Percentiles rank a stretch among this genome's conserved stretches.
phyloP scores from a whole-genome alignment of 1,140 invertebrate genomes.

The Cheumatopsyche charites region DNA sequence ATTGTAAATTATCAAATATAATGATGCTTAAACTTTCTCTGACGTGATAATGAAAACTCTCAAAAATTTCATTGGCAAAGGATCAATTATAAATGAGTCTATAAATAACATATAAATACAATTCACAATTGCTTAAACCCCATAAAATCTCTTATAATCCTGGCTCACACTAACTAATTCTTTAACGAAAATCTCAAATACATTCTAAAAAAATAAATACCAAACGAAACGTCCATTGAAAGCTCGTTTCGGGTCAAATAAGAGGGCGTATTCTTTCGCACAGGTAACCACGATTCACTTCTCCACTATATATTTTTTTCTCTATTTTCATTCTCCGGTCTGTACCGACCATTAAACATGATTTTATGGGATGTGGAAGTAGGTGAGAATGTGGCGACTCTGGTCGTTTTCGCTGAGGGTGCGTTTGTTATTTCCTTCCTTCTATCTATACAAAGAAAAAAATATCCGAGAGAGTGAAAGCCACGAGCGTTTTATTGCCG shows the following conservation, averaged over 20 bases:
- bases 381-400: slow-evolving; percentile 29
- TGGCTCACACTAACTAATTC: no score
- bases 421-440: slow-evolving; percentile 20
- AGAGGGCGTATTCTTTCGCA: slow-evolving; percentile 8
- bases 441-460: slow-evolving; percentile 14
- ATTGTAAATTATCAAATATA: no score
- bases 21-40: no score
- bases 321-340: slow-evolving; percentile 32
- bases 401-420: slow-evolving; percentile 9
- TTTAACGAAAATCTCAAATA: no score
- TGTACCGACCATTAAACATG: slow-evolving; percentile 44
- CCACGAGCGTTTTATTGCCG: background rate
- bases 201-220: no score
- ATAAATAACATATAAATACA: no score
- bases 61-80: no score
- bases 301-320: no score
- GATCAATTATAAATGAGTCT: no score
- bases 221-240: slow-evolving; percentile 38
- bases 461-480: slow-evolving; percentile 20
- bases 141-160: no score
- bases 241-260: slow-evolving; percentile 41
- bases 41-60: no score
- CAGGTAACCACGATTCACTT: background rate
- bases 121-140: no score
- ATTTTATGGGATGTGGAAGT: slow-evolving; percentile 45